Conservation (phyloP, 53 echinoderm and acorn worm species). For the Paelopatides confundens region DNA sequence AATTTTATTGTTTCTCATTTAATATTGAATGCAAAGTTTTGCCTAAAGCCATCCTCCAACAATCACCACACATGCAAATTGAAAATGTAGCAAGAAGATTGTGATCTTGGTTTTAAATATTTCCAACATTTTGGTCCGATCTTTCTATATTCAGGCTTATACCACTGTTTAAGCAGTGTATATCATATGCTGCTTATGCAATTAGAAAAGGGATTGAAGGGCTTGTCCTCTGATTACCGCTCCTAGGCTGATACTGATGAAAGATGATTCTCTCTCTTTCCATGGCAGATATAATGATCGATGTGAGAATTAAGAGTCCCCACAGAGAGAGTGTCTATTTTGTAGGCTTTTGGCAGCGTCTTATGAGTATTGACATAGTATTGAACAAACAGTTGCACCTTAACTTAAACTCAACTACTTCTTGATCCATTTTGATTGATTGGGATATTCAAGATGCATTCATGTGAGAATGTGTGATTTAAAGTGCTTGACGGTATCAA, state of each 20-base stretch:
- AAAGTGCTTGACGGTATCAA: not conserved
- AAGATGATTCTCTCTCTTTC: not conserved
- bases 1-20: too few relatives aligned
- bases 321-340: not conserved
- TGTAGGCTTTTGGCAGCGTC: not conserved
- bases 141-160: too few relatives aligned
- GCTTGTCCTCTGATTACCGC: too few relatives aligned
- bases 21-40: too few relatives aligned
- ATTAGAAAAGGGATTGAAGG: too few relatives aligned
- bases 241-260: not conserved
- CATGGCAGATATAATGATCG: not conserved
- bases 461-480: slow-evolving; percentile 17
- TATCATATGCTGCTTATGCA: too few relatives aligned
- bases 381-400: slow-evolving; percentile 32
- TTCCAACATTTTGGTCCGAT: too few relatives aligned
- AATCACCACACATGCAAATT: too few relatives aligned
- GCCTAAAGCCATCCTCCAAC: too few relatives aligned
- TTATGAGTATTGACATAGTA: slow-evolving; percentile 18
- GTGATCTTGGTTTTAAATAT: too few relatives aligned
- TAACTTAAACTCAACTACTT: not conserved
- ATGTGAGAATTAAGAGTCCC: slow-evolving; percentile 7
- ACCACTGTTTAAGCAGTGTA: too few relatives aligned
- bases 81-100: too few relatives aligned
- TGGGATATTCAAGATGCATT: slow-evolving; percentile 23
- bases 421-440: slow-evolving; percentile 31